Conservation (phyloP, 2,113 vertebrate genomes). For the Hemichromis elongatus region DNA sequence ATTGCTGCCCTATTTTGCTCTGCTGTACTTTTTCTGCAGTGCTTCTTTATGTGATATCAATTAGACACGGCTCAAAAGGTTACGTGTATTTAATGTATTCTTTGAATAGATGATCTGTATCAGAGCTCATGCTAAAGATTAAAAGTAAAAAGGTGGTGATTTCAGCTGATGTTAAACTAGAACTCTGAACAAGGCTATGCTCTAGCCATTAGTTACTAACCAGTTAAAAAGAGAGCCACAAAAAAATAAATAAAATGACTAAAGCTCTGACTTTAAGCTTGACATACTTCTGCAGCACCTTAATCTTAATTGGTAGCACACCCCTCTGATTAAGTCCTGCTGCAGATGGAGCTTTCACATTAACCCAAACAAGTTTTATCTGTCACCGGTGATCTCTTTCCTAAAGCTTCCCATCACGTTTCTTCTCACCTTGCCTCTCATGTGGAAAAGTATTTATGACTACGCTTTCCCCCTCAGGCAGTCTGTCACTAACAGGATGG, state of each 20-base stretch:
- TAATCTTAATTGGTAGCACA: background rate
- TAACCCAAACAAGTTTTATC: constrained; percentile 14
- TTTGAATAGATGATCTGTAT: background rate
- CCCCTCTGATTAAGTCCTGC: background rate
- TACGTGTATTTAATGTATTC: background rate
- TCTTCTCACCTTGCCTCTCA: constrained; percentile 35
- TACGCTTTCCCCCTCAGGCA: background rate
- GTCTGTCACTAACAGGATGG: constrained; percentile 28
- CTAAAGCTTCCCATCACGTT: background rate
- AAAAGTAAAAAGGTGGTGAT: background rate
- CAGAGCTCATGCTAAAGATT: background rate
- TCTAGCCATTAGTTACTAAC: background rate
- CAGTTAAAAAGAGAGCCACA: background rate
- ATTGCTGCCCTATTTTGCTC: background rate
- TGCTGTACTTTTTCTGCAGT: background rate
- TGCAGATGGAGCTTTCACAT: background rate
- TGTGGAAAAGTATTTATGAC: constrained; percentile 47
- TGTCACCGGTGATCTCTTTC: background rate
- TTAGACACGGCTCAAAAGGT: background rate
- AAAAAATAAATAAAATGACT: background rate
- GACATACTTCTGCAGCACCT: background rate
- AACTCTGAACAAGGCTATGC: background rate
- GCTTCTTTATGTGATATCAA: background rate
- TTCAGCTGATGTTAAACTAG: background rate
- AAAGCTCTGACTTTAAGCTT: background rate